phyloP scores from a whole-genome alignment of 2,113 vertebrate genomes.

The Pangasianodon gigas region DNA sequence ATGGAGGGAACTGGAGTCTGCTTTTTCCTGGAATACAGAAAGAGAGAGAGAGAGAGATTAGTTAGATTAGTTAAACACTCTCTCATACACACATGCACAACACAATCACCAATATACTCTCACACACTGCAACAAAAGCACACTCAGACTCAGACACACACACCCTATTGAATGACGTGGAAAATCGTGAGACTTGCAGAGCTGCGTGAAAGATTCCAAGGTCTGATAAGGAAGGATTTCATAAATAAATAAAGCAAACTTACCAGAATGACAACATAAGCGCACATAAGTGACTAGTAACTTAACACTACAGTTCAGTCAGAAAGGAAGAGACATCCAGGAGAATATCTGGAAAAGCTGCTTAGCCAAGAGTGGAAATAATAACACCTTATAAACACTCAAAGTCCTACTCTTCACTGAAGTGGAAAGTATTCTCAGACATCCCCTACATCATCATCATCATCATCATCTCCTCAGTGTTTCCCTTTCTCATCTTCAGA shows the following conservation, averaged over 20 bases:
- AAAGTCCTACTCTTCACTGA: not conserved
- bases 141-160: not conserved
- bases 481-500: not conserved
- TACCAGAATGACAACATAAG: slow-evolving; percentile 9
- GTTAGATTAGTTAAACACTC: slow-evolving; percentile 19
- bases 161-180: not conserved
- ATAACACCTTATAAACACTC: not conserved
- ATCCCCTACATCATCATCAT: not conserved
- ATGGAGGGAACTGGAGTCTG: slow-evolving; percentile 86
- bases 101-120: not conserved
- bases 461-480: not conserved
- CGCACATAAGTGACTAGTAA: not conserved
- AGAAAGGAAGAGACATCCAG: not conserved
- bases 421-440: not conserved
- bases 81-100: not conserved
- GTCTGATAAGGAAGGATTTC: not conserved
- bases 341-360: not conserved
- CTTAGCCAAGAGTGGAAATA: not conserved
- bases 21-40: slow-evolving; percentile 82
- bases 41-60: not conserved
- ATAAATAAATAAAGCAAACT: not conserved
- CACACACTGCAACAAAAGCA: not conserved
- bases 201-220: not conserved
- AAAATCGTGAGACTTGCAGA: slow-evolving; percentile 18
- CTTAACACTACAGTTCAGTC: not conserved